Evolutionary conservation across 92 coral and sea anemone species (phyloP).

Genomic region (Parazoanthus swiftii): DNA sequence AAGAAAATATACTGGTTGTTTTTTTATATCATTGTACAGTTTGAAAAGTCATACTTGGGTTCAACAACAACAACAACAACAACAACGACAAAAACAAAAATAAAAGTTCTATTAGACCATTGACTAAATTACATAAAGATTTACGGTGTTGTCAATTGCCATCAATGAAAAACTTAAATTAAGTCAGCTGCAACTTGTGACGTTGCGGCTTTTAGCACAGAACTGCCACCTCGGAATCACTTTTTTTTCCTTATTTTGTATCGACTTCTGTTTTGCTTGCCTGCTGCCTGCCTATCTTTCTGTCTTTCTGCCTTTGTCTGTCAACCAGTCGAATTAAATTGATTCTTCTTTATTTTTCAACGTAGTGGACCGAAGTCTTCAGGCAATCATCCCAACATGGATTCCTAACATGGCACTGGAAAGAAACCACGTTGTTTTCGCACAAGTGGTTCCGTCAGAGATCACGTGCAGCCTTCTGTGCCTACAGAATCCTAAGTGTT

Average conservation of each 20-base stretch:
- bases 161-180: too few species aligned
- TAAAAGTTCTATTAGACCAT: too few species aligned
- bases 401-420: constrained; percentile 30
- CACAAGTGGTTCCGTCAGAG: constrained; percentile 18
- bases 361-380: constrained; percentile 21
- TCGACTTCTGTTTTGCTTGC: background rate
- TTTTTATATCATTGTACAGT: too few species aligned
- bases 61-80: too few species aligned
- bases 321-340: background rate
- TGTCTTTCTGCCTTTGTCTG: too few species aligned
- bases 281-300: too few species aligned
- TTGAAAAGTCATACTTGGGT: too few species aligned
- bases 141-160: too few species aligned
- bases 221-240: background rate
- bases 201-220: background rate
- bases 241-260: background rate
- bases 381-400: constrained; percentile 29
- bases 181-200: background rate
- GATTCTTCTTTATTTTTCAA: background rate
- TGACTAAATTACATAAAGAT: too few species aligned
- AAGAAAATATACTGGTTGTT: too few species aligned
- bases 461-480: constrained; percentile 32
- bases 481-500: constrained; percentile 17
- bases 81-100: too few species aligned
- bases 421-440: constrained; percentile 26